Evolutionary conservation across 2,113 vertebrate species (phyloP), one percentile per base, ranked within the genome.

Genomic region (Dendrocopos noguchii): DNA sequence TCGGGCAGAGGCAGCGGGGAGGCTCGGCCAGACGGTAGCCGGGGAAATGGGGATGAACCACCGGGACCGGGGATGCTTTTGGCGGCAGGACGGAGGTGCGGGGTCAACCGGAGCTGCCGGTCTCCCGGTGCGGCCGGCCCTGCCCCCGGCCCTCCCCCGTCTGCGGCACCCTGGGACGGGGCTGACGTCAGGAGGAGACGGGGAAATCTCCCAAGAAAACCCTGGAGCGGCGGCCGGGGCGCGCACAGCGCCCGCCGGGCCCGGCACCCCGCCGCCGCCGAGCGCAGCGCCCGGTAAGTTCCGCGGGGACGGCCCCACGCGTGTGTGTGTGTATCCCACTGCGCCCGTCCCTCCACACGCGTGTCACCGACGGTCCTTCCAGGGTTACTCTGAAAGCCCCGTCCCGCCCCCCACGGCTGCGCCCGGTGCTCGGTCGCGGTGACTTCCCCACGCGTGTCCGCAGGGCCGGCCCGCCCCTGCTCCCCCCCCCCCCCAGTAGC

Each of bases 181-280:
- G 17, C 94, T 98, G 98, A 98, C 98, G 98, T 98, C 98, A 98
- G 74, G 39, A 65, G 71, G 96, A 97, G 97, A 97, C 95, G 97
- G 96, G 81, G 85, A 96, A 90, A 84, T 83, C 95, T 94, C 93
- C 85, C 91, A 96, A 97, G 97, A 98, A 98, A 98, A 98, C 74
- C 97, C 94, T 92, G 95, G 86, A 96, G 96, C 87, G 79, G 87
- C 89, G 47, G 90, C 93, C 79, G 27, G 90, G 84, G 82, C 66
- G 77, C 94, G 72, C 96, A 95, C 88, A 96, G 96, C 95, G 33
- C 88, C 87, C 88, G 85, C 92, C 89, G 84, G 73, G 74, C 94
- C 77, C 87, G 73, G 91, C 91, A 28, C 79, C 77, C 82, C 76
- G 63, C 82, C 46, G 82, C 89, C 68, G 75, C 71, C 63, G n/a